Conservation (phyloP, 2,797 vertebrate species). For the Lateolabrax maculatus region DNA sequence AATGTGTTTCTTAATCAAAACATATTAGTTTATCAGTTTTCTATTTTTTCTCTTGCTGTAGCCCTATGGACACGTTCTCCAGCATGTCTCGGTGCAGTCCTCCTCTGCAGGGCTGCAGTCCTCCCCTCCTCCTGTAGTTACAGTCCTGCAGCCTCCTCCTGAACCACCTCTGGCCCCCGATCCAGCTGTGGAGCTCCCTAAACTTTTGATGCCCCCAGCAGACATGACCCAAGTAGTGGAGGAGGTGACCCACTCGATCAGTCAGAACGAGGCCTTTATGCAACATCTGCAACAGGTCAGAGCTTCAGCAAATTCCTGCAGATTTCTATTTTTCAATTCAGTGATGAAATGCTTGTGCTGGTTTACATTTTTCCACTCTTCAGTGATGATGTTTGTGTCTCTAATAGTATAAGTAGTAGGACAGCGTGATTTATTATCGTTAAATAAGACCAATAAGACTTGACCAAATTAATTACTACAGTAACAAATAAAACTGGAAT, state of each 20-base stretch:
- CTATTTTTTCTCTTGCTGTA: constrained; percentile 16
- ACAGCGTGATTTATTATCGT: not conserved
- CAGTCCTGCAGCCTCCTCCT: constrained; percentile 74
- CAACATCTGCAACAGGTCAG: constrained; percentile 85
- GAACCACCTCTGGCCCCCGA: constrained; percentile 66
- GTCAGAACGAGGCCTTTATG: constrained; percentile 81
- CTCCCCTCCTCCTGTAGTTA: constrained; percentile 75
- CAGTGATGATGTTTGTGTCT: not conserved
- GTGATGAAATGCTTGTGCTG: not conserved
- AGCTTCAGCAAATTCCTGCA: not conserved
- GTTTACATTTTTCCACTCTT: not conserved
- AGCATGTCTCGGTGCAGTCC: constrained; percentile 74
- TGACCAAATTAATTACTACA: no score
- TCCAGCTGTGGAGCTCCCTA: constrained; percentile 67
- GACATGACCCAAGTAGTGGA: constrained; percentile 73
- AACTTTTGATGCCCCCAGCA: constrained; percentile 75
- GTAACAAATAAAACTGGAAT: no score
- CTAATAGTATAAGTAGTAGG: not conserved
- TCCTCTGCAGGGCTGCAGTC: constrained; percentile 66
- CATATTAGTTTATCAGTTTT: no score
- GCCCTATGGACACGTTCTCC: constrained; percentile 75
- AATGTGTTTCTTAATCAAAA: not conserved
- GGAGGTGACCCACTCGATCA: constrained; percentile 67
- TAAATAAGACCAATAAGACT: no score
- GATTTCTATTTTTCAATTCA: not conserved